phyloP scores from a whole-genome alignment of 2,888 invertebrate genomes.

The Carterocephalus palaemon region DNA sequence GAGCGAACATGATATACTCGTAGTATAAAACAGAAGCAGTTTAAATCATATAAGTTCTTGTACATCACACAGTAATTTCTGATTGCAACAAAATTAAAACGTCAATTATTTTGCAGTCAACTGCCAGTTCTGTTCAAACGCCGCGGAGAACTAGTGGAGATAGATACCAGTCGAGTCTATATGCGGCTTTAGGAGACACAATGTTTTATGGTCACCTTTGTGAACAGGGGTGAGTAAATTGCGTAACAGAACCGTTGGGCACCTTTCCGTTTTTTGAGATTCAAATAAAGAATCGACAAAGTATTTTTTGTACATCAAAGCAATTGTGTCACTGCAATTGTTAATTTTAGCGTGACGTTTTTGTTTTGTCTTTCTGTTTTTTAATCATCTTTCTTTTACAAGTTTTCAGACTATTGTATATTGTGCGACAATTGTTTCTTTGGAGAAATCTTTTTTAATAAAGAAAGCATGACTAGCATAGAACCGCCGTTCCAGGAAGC shows the following conservation, averaged over 20 bases:
- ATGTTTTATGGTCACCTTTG: constrained; percentile 74
- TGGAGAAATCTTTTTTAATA: constrained; percentile 41
- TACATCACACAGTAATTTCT: constrained; percentile 34
- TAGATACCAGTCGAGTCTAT: constrained; percentile 60
- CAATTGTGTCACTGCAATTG: constrained; percentile 24
- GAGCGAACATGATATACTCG: no score
- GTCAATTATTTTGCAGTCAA: constrained; percentile 57
- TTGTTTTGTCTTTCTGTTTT: constrained; percentile 41
- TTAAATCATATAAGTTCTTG: constrained; percentile 16
- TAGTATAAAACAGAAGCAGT: neutral
- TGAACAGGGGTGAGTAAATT: constrained; percentile 68
- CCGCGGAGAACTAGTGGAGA: constrained; percentile 62
- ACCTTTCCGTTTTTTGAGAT: constrained; percentile 34
- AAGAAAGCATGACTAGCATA: constrained; percentile 59
- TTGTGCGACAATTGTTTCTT: constrained; percentile 24
- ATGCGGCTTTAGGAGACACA: constrained; percentile 74
- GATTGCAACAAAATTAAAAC: constrained; percentile 57
- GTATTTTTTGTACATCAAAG: constrained; percentile 33
- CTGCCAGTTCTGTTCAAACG: constrained; percentile 44
- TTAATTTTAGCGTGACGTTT: constrained; percentile 32
- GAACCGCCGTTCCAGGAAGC: constrained; percentile 74
- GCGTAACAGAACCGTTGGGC: constrained; percentile 17
- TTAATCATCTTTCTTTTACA: constrained; percentile 38
- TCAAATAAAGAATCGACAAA: constrained; percentile 35
- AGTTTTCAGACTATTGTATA: constrained; percentile 33